These are phyloP conservation scores for Elegia similella DNA, from an alignment of 2,888 invertebrate genomes.

Conservation along the genomic window DNA sequence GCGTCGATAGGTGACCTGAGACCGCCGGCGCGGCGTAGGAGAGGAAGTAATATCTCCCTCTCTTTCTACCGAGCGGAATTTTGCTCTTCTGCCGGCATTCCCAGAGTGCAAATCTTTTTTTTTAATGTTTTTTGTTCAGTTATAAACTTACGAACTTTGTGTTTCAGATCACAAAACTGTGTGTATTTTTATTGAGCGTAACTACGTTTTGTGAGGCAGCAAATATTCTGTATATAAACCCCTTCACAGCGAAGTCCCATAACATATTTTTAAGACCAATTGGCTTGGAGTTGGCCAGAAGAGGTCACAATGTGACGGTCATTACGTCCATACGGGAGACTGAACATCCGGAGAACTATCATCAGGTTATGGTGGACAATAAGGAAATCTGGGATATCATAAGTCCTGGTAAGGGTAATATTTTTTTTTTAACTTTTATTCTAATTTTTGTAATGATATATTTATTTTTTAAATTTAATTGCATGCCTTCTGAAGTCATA, in stretches of 20 bases:
- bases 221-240: constrained; percentile 27
- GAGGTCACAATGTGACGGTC: constrained; percentile 54
- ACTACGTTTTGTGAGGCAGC: constrained; percentile 21
- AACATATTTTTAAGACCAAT: constrained; percentile 47
- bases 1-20: too few species aligned
- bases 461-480: too few species aligned
- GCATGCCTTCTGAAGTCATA: too few species aligned
- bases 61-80: not conserved
- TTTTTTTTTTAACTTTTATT: too few species aligned
- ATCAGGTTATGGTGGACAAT: constrained; percentile 58
- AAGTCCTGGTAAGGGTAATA: constrained; percentile 37
- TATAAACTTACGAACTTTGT: too few species aligned
- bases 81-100: too few species aligned
- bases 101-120: too few species aligned
- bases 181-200: constrained; percentile 20
- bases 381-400: constrained; percentile 72
- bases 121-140: not conserved
- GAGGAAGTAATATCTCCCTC: too few species aligned
- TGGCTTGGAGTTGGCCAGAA: constrained; percentile 44
- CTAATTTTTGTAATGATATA: too few species aligned
- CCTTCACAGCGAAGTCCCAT: constrained; percentile 47
- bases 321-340: constrained; percentile 60
- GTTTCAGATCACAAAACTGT: constrained; percentile 10
- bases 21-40: too few species aligned
- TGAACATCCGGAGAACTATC: constrained; percentile 60